Conservation (phyloP, 2,113 vertebrate species). For the Thryonomys swinderianus region DNA sequence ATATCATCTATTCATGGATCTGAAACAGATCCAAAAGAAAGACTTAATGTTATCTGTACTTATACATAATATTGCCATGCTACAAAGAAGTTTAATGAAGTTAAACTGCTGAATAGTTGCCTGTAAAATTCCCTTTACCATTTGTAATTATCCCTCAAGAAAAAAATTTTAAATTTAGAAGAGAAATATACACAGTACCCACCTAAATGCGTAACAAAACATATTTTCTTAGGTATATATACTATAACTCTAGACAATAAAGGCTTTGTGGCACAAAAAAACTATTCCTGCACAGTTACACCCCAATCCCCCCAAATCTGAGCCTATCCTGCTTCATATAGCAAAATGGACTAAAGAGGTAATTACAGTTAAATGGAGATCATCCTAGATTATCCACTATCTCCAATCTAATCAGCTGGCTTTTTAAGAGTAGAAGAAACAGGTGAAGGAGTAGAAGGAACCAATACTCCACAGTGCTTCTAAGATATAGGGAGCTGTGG, state of each 20-base stretch:
- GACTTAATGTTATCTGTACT: not conserved
- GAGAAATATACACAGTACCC: conserved; percentile 10
- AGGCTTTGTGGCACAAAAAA: not conserved
- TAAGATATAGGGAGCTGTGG: not conserved
- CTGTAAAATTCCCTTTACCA: not conserved
- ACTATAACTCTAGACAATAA: not conserved
- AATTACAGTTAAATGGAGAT: not conserved
- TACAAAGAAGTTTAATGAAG: not conserved
- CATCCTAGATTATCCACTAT: not conserved
- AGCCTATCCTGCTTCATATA: not conserved
- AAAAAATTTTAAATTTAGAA: not conserved
- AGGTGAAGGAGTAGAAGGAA: not conserved
- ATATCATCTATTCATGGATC: not conserved
- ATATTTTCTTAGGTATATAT: conserved; percentile 4
- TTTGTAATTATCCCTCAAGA: not conserved
- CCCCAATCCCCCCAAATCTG: not conserved
- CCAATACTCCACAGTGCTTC: not conserved
- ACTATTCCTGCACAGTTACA: not conserved
- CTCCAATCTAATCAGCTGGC: not conserved
- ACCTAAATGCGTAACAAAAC: not conserved
- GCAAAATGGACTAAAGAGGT: not conserved
- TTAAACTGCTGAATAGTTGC: not conserved
- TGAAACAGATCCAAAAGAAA: not conserved
- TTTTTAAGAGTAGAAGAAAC: conserved; percentile 18
- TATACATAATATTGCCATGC: not conserved